Evolutionary conservation across 2,888 invertebrate genomes (phyloP), one percentile per base, ranked within the genome.

Genomic region (Cantharis rufa): DNA sequence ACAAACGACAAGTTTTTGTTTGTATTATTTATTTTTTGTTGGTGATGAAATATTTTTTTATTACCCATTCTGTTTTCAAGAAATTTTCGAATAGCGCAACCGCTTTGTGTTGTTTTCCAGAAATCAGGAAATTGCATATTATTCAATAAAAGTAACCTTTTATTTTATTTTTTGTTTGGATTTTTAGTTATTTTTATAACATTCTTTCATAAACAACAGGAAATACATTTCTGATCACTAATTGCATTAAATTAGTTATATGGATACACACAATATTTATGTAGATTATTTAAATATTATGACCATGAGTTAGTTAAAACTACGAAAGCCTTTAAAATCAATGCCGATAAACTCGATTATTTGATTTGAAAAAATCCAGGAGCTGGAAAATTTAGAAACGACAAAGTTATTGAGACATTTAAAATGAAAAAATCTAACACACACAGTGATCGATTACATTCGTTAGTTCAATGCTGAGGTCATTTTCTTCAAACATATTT

Each of bases 1-100:
- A 48, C 72, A 72, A 72, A 72, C 61, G 72, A 72, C 48, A 66
- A 66, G 27, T 72, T 68, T 66, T 72, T 72, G 72, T 72, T 72
- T 72, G 72, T 72, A 21, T 66, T 72, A 48, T 48, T 48, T 48
- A 48, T 48, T 48, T 48, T 48, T 48, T 48, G 48, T 48, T 48
- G 48, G 48, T 48, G 48, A 48, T 48, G 48, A 48, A 48, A 48
- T 48, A 48, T 48, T 48, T 48, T 48, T 48, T 48, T 48, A 48
- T 48, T 48, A 48, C 48, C 48, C 48, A 48, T 48, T 48, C 48
- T 48, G 48, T 71, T 71, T 71, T 27, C 62, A 71, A 63, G 63
- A 71, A 71, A 71, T 28, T 71, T 61, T 70, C 9, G 16, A 62
- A 24, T 63, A 24, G 62, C 27, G 28, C 18, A 63, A 71, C 63